Percentiles rank a stretch among this genome's conserved stretches.
phyloP scores from a whole-genome alignment of 30 jellyfish, hydroid and myxozoan genomes.

The Aurelia sp. region DNA sequence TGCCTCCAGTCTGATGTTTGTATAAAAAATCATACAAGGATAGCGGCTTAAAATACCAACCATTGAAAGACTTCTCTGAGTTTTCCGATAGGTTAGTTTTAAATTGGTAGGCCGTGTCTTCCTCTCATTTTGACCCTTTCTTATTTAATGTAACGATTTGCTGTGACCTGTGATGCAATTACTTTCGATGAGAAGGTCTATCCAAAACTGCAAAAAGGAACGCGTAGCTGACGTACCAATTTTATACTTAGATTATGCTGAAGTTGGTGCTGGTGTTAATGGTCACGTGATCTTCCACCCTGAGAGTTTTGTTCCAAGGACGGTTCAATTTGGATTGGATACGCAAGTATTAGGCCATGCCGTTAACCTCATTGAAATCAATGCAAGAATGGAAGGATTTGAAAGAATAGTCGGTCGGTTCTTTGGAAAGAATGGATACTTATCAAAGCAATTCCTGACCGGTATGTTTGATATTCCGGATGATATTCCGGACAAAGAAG shows the following conservation, averaged over 20 bases:
- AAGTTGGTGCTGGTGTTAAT: constrained; percentile 82
- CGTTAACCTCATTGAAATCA: constrained; percentile 73
- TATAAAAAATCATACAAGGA: no score
- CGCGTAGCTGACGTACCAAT: background rate
- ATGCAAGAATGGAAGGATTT: constrained; percentile 94
- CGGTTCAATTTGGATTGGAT: constrained; percentile 62
- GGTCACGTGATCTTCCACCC: constrained; percentile 90
- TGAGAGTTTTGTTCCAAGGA: constrained; percentile 90
- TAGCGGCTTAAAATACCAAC: no score
- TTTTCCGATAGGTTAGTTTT: no score
- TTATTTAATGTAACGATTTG: no score
- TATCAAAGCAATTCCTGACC: constrained; percentile 59
- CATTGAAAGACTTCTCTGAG: no score
- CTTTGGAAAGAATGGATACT: constrained; percentile 69
- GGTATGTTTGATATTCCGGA: constrained; percentile 74
- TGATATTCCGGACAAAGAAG: constrained; percentile 4
- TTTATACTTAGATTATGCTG: constrained; percentile 37
- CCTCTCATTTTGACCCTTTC: no score
- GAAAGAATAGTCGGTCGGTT: constrained; percentile 59
- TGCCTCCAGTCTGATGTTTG: no score
- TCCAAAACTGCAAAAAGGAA: no score
- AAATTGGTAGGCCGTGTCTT: no score
- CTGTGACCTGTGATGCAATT: no score
- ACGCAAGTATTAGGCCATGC: constrained; percentile 86
- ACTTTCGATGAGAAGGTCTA: no score